Percentiles rank a stretch among this genome's conserved stretches.
Evolutionary conservation across 1,140 invertebrate genomes (phyloP).

Genomic region (Macrobrachium nipponense): DNA sequence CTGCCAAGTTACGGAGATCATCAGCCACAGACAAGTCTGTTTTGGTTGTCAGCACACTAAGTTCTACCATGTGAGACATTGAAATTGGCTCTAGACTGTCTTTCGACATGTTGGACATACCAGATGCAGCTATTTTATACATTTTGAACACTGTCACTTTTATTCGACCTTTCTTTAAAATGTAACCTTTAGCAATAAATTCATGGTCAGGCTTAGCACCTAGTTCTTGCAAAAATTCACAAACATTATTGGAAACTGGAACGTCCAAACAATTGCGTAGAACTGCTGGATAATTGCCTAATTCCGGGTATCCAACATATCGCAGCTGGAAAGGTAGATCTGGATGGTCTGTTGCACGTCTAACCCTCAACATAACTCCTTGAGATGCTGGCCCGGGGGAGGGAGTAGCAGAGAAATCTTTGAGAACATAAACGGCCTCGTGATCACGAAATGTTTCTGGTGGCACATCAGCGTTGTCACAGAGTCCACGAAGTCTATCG

Average conservation of each 20-base stretch:
- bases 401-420: conserved; percentile 54
- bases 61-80: conserved; percentile 92
- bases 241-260: conserved; percentile 86
- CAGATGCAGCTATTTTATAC: conserved; percentile 75
- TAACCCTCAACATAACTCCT: conserved; percentile 79
- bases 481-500: conserved; percentile 89
- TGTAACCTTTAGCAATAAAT: conserved; percentile 92
- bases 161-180: conserved; percentile 97
- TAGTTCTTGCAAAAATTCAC: conserved; percentile 92
- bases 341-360: conserved; percentile 79
- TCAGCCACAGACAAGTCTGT: conserved; percentile 95
- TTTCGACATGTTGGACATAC: conserved; percentile 74
- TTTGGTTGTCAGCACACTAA: conserved; percentile 91
- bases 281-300: conserved; percentile 84
- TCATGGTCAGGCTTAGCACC: conserved; percentile 87
- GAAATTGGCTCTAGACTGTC: conserved; percentile 87
- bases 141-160: conserved; percentile 97
- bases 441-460: conserved; percentile 93
- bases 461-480: conserved; percentile 88
- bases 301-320: conserved; percentile 90
- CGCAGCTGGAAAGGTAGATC: conserved; percentile 88
- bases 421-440: conserved; percentile 69
- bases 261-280: conserved; percentile 92
- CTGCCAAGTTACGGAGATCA: conserved; percentile 95
- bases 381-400: conserved; percentile 68